Conservation (phyloP, 1,140 invertebrate species). For the Apis laboriosa region DNA sequence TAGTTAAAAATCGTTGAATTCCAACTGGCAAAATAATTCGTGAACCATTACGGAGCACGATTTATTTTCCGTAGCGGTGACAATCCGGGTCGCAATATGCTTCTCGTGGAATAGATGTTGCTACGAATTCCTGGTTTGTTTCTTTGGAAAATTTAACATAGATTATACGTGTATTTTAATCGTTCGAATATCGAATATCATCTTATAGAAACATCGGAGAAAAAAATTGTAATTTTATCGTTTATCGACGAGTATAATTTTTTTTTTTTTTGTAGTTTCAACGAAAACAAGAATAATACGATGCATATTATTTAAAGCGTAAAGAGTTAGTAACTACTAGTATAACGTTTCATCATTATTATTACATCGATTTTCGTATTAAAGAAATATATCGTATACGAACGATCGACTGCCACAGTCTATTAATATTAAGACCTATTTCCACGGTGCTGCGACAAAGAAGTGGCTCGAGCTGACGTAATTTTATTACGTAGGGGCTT, state of each 20-base stretch:
- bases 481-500: conserved; percentile 6
- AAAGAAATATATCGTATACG: neutral
- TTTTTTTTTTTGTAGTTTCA: too few relatives aligned
- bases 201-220: too few relatives aligned
- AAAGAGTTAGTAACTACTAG: neutral
- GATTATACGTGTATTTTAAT: too few relatives aligned
- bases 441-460: neutral
- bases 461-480: neutral
- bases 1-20: conserved; percentile 60
- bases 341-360: neutral
- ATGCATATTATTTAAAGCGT: too few relatives aligned
- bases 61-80: neutral
- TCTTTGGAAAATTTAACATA: neutral
- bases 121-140: too few relatives aligned
- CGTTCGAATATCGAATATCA: too few relatives aligned
- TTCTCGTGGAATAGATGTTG: neutral
- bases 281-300: too few relatives aligned
- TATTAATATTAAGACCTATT: conserved; percentile 12
- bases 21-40: conserved; percentile 25
- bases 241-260: too few relatives aligned
- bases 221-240: too few relatives aligned
- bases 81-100: neutral
- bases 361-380: neutral
- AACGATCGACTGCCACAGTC: neutral
- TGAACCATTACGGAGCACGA: neutral